Evolutionary conservation across 1,140 invertebrate species (phyloP).

Genomic region (Proctacanthus coquilletti): DNA sequence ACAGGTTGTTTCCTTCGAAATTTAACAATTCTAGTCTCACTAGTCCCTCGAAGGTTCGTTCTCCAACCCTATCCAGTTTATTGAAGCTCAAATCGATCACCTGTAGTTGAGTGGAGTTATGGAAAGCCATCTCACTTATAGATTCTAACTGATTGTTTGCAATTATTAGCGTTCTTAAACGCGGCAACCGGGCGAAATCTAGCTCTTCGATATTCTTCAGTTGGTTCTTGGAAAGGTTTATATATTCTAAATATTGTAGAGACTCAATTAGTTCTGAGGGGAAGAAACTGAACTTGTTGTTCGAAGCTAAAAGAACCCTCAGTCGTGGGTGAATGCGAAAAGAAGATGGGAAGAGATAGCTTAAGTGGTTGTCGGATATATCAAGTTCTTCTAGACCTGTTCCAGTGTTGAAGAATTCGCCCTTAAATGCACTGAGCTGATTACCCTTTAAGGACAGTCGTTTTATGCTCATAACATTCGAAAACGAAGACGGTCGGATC

Average conservation of each 20-base stretch:
- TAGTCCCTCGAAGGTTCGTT: conserved; percentile 68
- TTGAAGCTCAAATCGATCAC: conserved; percentile 60
- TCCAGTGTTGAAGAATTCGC: conserved; percentile 57
- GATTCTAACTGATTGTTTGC: conserved; percentile 60
- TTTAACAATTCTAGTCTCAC: conserved; percentile 57
- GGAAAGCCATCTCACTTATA: conserved; percentile 72
- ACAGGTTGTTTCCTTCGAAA: conserved; percentile 55
- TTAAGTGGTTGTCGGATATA: conserved; percentile 58
- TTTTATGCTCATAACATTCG: conserved; percentile 50
- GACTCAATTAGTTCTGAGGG: conserved; percentile 61
- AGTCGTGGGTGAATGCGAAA: conserved; percentile 67
- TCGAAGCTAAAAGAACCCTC: conserved; percentile 44
- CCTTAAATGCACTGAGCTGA: conserved; percentile 57
- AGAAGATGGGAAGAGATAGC: conserved; percentile 62
- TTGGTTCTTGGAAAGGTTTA: conserved; percentile 62
- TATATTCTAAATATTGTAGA: conserved; percentile 52
- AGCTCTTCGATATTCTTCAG: conserved; percentile 64
- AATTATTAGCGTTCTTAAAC: conserved; percentile 50
- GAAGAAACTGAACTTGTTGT: conserved; percentile 68
- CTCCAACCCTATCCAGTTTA: conserved; percentile 54
- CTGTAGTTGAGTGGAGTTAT: conserved; percentile 79
- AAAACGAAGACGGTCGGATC: conserved; percentile 51
- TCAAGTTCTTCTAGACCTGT: conserved; percentile 56
- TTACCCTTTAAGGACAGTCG: conserved; percentile 51
- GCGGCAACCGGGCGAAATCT: conserved; percentile 64